A percentile compares a stretch with the other conserved stretches of the same genome.
phyloP scores from a whole-genome alignment of 2,113 vertebrate genomes.

The Condylura cristata region DNA sequence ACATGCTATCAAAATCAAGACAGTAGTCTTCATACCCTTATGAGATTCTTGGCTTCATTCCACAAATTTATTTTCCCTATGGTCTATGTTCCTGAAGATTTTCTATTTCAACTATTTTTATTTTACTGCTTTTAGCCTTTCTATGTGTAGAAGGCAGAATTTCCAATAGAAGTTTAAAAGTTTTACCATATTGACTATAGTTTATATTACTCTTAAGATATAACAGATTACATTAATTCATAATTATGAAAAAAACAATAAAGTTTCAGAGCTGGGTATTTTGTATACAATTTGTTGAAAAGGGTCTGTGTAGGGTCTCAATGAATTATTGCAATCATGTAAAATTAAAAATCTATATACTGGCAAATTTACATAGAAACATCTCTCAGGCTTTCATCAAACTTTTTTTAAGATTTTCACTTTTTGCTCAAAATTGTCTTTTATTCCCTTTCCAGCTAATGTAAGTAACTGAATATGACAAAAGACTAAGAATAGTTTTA shows the following conservation, averaged over 20 bases:
- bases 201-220: neutral
- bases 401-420: neutral
- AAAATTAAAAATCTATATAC: neutral
- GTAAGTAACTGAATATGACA: neutral
- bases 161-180: neutral
- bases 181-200: neutral
- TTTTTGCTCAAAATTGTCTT: slow-evolving; percentile 25
- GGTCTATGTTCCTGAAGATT: neutral
- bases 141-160: neutral
- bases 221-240: neutral
- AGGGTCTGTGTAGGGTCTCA: neutral
- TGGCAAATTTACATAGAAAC: neutral
- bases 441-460: neutral
- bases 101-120: neutral
- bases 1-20: neutral
- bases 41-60: neutral
- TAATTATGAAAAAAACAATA: neutral
- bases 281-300: neutral
- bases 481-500: neutral
- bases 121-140: neutral
- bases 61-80: neutral
- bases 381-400: neutral
- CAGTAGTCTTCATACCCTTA: neutral
- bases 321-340: slow-evolving; percentile 46
- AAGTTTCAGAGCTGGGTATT: slow-evolving; percentile 20